These are phyloP conservation scores for Charanyca ferruginea DNA, from an alignment of 2,888 invertebrate species.

Conservation along the genomic window DNA sequence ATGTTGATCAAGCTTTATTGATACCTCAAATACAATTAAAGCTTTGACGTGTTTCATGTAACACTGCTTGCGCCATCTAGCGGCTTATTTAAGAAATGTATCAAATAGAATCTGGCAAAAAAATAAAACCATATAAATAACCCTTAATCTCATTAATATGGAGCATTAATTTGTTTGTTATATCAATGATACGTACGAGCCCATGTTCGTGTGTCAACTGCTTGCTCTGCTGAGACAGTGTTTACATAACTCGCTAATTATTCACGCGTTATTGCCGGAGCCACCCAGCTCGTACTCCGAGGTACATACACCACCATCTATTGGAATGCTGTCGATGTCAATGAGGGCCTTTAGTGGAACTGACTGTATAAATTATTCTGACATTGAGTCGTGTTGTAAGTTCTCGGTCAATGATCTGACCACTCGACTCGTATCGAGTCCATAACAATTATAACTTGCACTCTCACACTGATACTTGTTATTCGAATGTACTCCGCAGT, in stretches of 20 bases:
- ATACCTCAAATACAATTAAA: background rate
- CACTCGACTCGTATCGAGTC: background rate
- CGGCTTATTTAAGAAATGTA: background rate
- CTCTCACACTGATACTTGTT: background rate
- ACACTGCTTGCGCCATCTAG: conserved; percentile 16
- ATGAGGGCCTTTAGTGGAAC: conserved; percentile 29
- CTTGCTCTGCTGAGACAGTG: background rate
- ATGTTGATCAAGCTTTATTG: conserved; percentile 3
- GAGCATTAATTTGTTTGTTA: too few relatives aligned
- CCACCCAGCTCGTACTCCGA: conserved; percentile 1
- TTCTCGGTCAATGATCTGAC: conserved; percentile 47
- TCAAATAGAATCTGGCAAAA: background rate
- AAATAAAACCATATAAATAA: background rate
- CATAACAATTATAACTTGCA: background rate
- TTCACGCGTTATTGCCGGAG: conserved; percentile 3
- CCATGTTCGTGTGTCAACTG: background rate
- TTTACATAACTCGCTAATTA: background rate
- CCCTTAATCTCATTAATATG: background rate
- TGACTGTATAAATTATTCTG: conserved; percentile 50
- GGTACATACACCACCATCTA: conserved; percentile 7
- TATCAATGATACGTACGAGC: background rate
- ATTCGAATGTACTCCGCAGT: background rate
- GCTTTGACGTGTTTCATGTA: background rate
- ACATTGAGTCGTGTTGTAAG: conserved; percentile 41
- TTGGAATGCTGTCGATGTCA: conserved; percentile 41